Evolutionary conservation across 2,888 invertebrate genomes (phyloP).

Genomic region (Morinoia aosen): DNA sequence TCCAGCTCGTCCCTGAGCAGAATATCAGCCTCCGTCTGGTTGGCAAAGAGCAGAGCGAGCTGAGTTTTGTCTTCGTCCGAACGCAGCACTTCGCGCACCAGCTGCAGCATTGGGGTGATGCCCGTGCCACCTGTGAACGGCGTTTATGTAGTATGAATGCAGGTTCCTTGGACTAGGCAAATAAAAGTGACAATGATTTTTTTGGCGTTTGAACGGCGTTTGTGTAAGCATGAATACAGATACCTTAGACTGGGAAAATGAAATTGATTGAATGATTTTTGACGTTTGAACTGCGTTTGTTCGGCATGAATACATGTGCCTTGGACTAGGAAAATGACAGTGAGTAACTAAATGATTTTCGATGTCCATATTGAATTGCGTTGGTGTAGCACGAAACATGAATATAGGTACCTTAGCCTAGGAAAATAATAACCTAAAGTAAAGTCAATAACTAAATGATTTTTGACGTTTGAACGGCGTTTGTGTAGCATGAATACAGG

Average conservation of each 20-base stretch:
- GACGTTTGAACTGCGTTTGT: no score
- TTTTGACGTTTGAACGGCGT: constrained; percentile 66
- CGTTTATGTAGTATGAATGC: constrained; percentile 67
- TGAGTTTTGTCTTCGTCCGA: constrained; percentile 82
- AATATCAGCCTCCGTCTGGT: constrained; percentile 97
- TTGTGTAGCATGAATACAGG: constrained; percentile 60
- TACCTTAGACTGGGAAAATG: not conserved
- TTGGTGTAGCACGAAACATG: no score
- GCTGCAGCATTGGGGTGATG: constrained; percentile 97
- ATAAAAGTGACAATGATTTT: no score
- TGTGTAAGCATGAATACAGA: constrained; percentile 25
- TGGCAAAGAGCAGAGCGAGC: constrained; percentile 90
- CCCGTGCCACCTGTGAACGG: constrained; percentile 82
- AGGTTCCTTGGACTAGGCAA: no score
- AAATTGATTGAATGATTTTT: not conserved
- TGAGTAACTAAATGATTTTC: no score
- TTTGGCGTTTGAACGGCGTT: not conserved
- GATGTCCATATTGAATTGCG: no score
- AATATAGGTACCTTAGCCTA: no score
- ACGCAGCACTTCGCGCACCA: constrained; percentile 85
- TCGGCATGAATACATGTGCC: no score
- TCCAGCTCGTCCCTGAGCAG: constrained; percentile 90
- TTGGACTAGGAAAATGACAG: no score
- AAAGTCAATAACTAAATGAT: no score
- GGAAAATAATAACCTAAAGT: no score